These are phyloP conservation scores for Dendrolimus pini DNA, from an alignment of 2,888 invertebrate genomes.

Conservation along the genomic window DNA sequence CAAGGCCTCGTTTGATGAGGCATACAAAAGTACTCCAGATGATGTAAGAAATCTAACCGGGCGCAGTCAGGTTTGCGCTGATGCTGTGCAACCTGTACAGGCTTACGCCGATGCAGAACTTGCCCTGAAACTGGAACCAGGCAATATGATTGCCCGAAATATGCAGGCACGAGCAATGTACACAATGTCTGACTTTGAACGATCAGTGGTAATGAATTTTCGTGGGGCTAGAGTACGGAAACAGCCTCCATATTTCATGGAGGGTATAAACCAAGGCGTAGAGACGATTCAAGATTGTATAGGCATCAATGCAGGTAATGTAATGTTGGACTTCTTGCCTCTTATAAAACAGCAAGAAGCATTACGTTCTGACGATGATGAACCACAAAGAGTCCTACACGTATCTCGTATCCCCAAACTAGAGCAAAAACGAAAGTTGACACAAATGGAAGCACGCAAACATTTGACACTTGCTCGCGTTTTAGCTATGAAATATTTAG, in stretches of 20 bases:
- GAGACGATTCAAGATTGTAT: constrained; percentile 69
- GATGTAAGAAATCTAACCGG: constrained; percentile 57
- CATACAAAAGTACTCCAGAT: constrained; percentile 43
- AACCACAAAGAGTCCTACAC: constrained; percentile 37
- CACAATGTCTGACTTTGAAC: constrained; percentile 65
- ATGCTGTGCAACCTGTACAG: constrained; percentile 58
- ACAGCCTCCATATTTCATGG: constrained; percentile 62
- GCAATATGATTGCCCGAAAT: constrained; percentile 58
- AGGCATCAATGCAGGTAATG: constrained; percentile 57
- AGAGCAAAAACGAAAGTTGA: constrained; percentile 44
- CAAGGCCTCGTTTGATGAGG: constrained; percentile 59
- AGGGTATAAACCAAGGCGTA: constrained; percentile 63
- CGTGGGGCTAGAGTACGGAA: constrained; percentile 47
- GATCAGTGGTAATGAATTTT: constrained; percentile 62
- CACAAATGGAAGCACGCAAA: constrained; percentile 61
- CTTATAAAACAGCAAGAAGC: constrained; percentile 56
- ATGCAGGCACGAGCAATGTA: constrained; percentile 68
- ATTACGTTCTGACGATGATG: constrained; percentile 28
- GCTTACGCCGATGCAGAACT: constrained; percentile 61
- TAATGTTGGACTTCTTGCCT: constrained; percentile 60
- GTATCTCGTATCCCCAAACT: constrained; percentile 54
- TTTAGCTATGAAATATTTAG: constrained; percentile 66
- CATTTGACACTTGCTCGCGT: constrained; percentile 53
- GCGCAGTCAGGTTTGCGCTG: constrained; percentile 60
- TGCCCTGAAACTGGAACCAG: constrained; percentile 56